phyloP scores from a whole-genome alignment of 1,140 invertebrate species.

The Colletes latitarsis region DNA sequence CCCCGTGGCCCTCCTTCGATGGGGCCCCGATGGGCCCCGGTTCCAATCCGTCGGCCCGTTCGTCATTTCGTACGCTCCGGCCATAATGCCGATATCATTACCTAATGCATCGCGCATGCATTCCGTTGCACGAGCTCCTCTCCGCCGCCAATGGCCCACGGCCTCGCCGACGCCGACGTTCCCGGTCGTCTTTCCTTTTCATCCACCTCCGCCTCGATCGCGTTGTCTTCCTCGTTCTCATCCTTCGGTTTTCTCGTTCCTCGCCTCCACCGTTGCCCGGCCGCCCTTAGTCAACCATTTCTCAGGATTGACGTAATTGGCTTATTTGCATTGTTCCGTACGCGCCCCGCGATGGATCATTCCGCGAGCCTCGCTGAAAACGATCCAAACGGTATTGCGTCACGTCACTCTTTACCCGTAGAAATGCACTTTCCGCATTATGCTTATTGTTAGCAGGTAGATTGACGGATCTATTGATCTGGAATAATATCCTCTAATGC shows the following conservation, averaged over 20 bases:
- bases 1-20: conserved; percentile 74
- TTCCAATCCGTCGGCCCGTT: conserved; percentile 70
- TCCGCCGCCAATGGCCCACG: conserved; percentile 28
- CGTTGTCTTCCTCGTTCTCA: not conserved
- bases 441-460: no score
- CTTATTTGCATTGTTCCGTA: conserved; percentile 72
- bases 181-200: not conserved
- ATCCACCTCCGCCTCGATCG: not conserved
- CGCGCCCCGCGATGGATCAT: conserved; percentile 60
- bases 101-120: conserved; percentile 71
- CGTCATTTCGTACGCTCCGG: conserved; percentile 71
- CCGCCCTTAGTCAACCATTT: conserved; percentile 62
- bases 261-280: not conserved
- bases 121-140: conserved; percentile 47
- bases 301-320: conserved; percentile 75
- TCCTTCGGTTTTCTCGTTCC: not conserved
- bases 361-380: conserved; percentile 16
- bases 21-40: conserved; percentile 61
- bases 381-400: conserved; percentile 23
- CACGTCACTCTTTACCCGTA: not conserved
- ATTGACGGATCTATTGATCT: no score
- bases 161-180: conserved; percentile 46
- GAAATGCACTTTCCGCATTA: conserved; percentile 28
- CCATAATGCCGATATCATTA: conserved; percentile 77
- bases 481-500: no score